Percentiles rank a stretch among this genome's conserved stretches.
phyloP scores from a whole-genome alignment of 2,797 vertebrate genomes.

The Sebastes matsubarae region DNA sequence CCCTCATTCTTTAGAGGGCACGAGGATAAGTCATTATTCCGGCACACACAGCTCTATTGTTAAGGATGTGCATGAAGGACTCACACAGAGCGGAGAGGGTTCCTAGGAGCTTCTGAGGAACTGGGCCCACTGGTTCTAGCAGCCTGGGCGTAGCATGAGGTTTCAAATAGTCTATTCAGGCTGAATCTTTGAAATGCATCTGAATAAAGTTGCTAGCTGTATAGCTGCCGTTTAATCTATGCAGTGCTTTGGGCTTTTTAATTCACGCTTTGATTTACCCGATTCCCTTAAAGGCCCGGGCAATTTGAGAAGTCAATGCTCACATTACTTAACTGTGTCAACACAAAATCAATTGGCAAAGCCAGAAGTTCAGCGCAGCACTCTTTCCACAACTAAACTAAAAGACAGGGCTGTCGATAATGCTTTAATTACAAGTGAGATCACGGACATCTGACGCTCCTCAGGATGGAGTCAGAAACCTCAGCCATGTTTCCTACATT shows the following conservation, averaged over 20 bases:
- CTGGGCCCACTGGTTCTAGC: constrained; percentile 27
- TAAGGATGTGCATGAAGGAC: constrained; percentile 9
- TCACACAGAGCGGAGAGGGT: constrained; percentile 4
- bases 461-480: constrained; percentile 13
- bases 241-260: not conserved
- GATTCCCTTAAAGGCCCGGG: not conserved
- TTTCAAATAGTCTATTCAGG: constrained; percentile 21
- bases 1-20: constrained; percentile 13
- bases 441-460: not conserved
- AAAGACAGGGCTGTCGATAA: constrained; percentile 19
- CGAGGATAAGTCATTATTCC: constrained; percentile 12
- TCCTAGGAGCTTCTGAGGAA: constrained; percentile 27
- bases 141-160: constrained; percentile 25
- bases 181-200: constrained; percentile 15
- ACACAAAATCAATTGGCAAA: constrained; percentile 36
- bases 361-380: constrained; percentile 15
- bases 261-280: constrained; percentile 16
- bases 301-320: constrained; percentile 22
- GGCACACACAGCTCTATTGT: constrained; percentile 35
- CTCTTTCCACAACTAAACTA: constrained; percentile 13
- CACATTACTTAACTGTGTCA: constrained; percentile 45
- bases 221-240: not conserved
- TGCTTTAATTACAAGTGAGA: constrained; percentile 28
- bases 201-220: not conserved
- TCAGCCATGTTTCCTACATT: not conserved